Base-by-base conservation (phyloP, 2,113 vertebrate genomes). In the Pachycephala philippinensis region DNA sequence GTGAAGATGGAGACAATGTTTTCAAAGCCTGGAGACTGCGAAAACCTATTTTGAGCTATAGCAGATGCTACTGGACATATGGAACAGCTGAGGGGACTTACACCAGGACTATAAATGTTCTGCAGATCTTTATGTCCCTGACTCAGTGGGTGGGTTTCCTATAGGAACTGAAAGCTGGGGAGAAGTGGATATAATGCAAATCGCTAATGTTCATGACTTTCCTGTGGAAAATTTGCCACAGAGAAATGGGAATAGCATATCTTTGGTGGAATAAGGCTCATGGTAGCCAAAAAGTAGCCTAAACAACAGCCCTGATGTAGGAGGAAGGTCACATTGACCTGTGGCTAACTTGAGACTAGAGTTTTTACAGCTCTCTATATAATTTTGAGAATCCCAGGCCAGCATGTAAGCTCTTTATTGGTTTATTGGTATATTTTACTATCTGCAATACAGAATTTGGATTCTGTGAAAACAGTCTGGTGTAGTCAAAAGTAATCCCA, bases 61-160 rank as follows among this genome's bases (percentile, higher is more conserved):
- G 57, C 92, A 97, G 90, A 94, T 95, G 94, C 84, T 80, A 30
- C 81, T 92, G 96, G 94, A 94, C 94, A 90, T 88, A 94, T 76
- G 85, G 94, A 94, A 82, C 75, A 87, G 79, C 94, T 93, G 82
- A 95, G 37, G 49, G 85, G 78, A 64, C 82, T 95, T 93, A 70
- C 75, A 96, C 53, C 3, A 33, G 44, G 26, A 45, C 90, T 95
- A 84, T 69, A 95, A 94, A 95, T 92, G 79, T 76, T 94, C 63
- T 87, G 39, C 65, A 84, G 84, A 89, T 95, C 92, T 87, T 93
- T 82, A 74, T 80, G 65, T 91, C 50, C 42, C 70, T 83, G 45
- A 61, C 40, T 82, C n/a, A 40, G 80, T 87, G 64, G 63, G 82
- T 87, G 70, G 56, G 45, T 93, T 89, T 94, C 85, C 94, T 69